Evolutionary conservation across 2,797 vertebrate genomes (phyloP).

Genomic region (Thaleichthys pacificus): DNA sequence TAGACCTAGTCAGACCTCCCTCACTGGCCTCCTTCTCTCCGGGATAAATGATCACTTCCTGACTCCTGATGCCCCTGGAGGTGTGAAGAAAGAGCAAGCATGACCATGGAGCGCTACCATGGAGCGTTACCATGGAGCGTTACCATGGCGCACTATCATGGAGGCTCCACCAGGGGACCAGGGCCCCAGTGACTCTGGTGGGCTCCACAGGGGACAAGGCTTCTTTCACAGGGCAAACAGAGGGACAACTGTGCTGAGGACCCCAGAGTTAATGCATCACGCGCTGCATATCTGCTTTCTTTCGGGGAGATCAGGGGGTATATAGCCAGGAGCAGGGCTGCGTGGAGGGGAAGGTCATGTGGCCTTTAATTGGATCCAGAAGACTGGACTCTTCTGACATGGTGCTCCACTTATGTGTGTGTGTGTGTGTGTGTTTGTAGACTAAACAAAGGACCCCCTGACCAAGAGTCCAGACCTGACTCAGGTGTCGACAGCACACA

Average conservation of each 20-base stretch:
- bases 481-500: slow-evolving; percentile 14
- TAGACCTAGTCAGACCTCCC: background rate
- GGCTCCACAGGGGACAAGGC: slow-evolving; percentile 68
- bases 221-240: slow-evolving; percentile 77
- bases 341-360: slow-evolving; percentile 61
- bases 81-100: slow-evolving; percentile 19
- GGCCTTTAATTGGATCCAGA: slow-evolving; percentile 72
- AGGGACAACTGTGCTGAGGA: slow-evolving; percentile 71
- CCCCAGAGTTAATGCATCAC: slow-evolving; percentile 71
- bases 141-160: slow-evolving; percentile 59
- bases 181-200: slow-evolving; percentile 57
- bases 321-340: slow-evolving; percentile 40
- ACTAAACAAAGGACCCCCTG: slow-evolving; percentile 37
- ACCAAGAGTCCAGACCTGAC: slow-evolving; percentile 13
- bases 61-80: slow-evolving; percentile 19
- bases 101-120: no score
- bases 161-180: slow-evolving; percentile 53
- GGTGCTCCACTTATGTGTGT: slow-evolving; percentile 27
- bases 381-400: slow-evolving; percentile 31
- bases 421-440: slow-evolving; percentile 17
- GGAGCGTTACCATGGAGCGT: background rate
- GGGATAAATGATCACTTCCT: slow-evolving; percentile 7
- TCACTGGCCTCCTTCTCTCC: no score
- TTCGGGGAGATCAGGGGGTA: slow-evolving; percentile 39
- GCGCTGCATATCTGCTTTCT: slow-evolving; percentile 67